Evolutionary conservation across 2,888 invertebrate genomes (phyloP).

Genomic region (Camptogramma bilineatum): DNA sequence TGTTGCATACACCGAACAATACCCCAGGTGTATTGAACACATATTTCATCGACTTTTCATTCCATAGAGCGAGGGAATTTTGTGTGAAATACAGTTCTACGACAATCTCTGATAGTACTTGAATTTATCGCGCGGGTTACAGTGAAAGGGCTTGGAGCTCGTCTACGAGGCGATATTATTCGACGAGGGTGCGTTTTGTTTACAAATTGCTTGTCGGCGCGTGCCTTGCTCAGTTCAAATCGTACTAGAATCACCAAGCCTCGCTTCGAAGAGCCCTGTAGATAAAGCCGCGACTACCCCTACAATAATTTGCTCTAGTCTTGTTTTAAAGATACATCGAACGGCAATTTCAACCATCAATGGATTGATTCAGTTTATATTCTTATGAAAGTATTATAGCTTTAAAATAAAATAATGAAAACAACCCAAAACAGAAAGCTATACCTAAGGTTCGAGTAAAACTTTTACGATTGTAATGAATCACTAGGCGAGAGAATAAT

Average conservation of each 20-base stretch:
- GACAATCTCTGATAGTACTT: conserved; percentile 67
- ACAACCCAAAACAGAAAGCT: background rate
- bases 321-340: conserved; percentile 65
- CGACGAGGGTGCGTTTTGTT: conserved; percentile 78
- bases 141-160: conserved; percentile 66
- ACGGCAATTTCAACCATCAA: conserved; percentile 66
- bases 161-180: conserved; percentile 69
- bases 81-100: conserved; percentile 56
- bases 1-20: conserved; percentile 10
- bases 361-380: conserved; percentile 66
- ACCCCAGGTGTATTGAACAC: conserved; percentile 30
- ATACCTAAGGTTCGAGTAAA: background rate
- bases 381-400: no score
- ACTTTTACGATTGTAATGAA: background rate
- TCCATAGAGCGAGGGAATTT: conserved; percentile 35
- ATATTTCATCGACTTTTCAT: conserved; percentile 37
- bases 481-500: conserved; percentile 1
- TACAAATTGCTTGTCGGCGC: conserved; percentile 79
- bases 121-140: conserved; percentile 70
- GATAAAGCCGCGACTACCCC: conserved; percentile 67
- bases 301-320: conserved; percentile 72
- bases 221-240: conserved; percentile 65
- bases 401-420: no score
- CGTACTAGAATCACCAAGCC: conserved; percentile 57
- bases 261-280: conserved; percentile 42